phyloP scores from a whole-genome alignment of 1,140 invertebrate species.

The Caenorhabditis elegans region DNA sequence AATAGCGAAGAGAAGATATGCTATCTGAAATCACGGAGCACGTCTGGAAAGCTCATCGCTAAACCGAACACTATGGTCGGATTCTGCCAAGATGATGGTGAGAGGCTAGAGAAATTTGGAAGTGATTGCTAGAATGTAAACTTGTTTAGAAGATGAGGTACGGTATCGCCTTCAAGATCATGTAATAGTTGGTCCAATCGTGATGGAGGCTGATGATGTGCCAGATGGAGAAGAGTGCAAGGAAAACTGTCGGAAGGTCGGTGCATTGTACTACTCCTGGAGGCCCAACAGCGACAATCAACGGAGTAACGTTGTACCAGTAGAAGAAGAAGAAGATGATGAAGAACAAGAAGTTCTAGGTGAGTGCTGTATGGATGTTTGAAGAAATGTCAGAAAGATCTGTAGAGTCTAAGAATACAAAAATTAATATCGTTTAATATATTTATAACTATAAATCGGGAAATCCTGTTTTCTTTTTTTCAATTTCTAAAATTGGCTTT shows the following conservation, averaged over 20 bases:
- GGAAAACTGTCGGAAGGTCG: not conserved
- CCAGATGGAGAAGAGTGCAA: slow-evolving; percentile 7
- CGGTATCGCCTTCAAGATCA: slow-evolving; percentile 29
- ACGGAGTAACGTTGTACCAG: not conserved
- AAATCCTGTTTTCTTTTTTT: too few relatives aligned
- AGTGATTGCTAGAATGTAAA: slow-evolving; percentile 31
- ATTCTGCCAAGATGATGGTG: slow-evolving; percentile 29
- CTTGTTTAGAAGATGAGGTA: slow-evolving; percentile 32
- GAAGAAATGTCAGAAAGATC: too few relatives aligned
- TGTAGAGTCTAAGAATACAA: too few relatives aligned
- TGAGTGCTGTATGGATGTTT: too few relatives aligned
- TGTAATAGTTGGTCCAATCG: not conserved
- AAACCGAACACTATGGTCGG: slow-evolving; percentile 24
- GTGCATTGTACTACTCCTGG: not conserved
- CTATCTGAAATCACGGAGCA: not conserved
- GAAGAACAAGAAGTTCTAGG: slow-evolving; percentile 19
- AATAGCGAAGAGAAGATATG: slow-evolving; percentile 9
- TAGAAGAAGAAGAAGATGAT: not conserved
- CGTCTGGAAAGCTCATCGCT: not conserved
- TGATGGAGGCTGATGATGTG: not conserved
- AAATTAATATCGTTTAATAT: too few relatives aligned
- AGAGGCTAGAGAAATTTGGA: not conserved
- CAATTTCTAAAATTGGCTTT: too few relatives aligned
- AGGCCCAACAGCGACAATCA: not conserved
- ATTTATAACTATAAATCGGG: too few relatives aligned